phyloP scores from a whole-genome alignment of 2,797 vertebrate species.

The Phataginus tricuspis region DNA sequence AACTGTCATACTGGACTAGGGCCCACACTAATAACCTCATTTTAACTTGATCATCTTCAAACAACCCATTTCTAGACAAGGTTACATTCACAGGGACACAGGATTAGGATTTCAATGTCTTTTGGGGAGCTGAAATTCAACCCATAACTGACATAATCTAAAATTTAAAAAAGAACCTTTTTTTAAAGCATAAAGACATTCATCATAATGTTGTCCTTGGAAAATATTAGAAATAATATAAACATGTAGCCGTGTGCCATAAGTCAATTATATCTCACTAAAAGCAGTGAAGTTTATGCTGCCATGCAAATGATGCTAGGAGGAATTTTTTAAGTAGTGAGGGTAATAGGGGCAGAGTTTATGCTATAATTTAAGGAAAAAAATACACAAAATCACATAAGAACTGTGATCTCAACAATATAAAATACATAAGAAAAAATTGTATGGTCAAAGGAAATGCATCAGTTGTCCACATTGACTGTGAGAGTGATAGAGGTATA shows the following conservation, averaged over 20 bases:
- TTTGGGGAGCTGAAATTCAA: neutral
- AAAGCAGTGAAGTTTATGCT: neutral
- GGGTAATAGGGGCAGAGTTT: neutral
- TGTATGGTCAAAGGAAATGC: neutral
- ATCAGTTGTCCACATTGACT: neutral
- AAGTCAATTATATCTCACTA: slow-evolving; percentile 2
- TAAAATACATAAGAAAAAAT: neutral
- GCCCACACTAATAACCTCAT: neutral
- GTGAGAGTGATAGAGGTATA: neutral
- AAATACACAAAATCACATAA: neutral
- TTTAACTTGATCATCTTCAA: neutral
- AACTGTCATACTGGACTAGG: neutral
- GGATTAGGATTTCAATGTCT: neutral
- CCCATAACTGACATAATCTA: neutral
- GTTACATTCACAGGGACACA: neutral
- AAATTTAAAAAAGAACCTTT: neutral
- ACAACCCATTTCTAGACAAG: neutral
- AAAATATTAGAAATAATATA: neutral
- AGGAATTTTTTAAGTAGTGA: neutral
- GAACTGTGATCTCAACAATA: neutral
- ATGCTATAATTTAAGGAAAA: neutral
- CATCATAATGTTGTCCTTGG: neutral
- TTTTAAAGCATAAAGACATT: neutral
- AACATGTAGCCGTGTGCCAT: neutral
- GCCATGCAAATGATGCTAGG: neutral